Percentiles rank a stretch among this genome's conserved stretches.
phyloP scores from a whole-genome alignment of 2,888 invertebrate species.

The Clitarchus hookeri region DNA sequence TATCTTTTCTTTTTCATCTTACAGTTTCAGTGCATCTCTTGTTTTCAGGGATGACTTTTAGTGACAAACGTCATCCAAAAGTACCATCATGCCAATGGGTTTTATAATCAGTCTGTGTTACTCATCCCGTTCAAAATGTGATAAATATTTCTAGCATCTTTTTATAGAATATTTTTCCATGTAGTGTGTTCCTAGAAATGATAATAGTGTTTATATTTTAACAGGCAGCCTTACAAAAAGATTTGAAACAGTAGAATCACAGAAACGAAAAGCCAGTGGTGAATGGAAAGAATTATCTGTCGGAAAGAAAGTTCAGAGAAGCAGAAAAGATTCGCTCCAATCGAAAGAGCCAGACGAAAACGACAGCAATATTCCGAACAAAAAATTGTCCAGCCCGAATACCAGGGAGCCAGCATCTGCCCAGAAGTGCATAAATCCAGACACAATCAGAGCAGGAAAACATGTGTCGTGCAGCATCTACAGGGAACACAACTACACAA shows the following conservation, averaged over 20 bases:
- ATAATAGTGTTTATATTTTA: neutral
- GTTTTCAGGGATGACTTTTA: too few species aligned
- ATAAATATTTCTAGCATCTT: too few species aligned
- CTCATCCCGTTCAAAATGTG: too few species aligned
- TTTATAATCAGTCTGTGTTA: too few species aligned
- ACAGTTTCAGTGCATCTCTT: too few species aligned
- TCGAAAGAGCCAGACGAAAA: constrained; percentile 30
- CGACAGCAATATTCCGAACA: constrained; percentile 34
- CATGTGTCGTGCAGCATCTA: constrained; percentile 27
- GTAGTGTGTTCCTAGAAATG: too few species aligned
- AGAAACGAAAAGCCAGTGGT: neutral
- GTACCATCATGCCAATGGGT: too few species aligned
- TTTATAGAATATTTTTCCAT: too few species aligned
- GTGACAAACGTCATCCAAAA: too few species aligned
- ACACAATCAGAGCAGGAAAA: neutral
- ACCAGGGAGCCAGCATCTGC: neutral
- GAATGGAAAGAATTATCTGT: neutral
- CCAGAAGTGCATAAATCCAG: neutral
- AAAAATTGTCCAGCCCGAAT: neutral
- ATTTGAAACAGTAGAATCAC: neutral
- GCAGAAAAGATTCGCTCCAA: neutral
- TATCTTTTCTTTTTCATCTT: too few species aligned
- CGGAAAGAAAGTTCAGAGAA: neutral
- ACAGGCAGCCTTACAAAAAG: neutral
- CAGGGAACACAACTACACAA: constrained; percentile 37